phyloP scores from a whole-genome alignment of 2,113 vertebrate genomes.

The Syngnathus typhle region DNA sequence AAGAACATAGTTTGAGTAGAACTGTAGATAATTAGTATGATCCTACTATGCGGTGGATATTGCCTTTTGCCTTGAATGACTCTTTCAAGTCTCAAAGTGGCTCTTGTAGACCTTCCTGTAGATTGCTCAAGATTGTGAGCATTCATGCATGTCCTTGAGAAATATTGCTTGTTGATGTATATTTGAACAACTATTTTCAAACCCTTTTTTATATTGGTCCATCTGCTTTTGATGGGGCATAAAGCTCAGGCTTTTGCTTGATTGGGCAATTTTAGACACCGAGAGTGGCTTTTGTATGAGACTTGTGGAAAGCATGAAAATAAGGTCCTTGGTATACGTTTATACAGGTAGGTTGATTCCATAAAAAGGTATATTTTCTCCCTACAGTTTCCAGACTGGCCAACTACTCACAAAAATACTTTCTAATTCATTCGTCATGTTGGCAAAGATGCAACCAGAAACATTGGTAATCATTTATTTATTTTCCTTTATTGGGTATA shows the following conservation, averaged over 20 bases:
- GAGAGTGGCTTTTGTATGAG: no score
- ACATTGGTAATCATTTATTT: neutral
- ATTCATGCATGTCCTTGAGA: slow-evolving; percentile 5
- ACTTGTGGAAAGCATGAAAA: no score
- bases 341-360: no score
- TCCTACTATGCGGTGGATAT: neutral
- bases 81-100: neutral
- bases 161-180: neutral
- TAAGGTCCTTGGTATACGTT: no score
- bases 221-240: no score
- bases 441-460: neutral
- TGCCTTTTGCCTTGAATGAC: neutral
- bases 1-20: neutral
- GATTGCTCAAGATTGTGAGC: neutral
- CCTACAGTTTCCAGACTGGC: neutral
- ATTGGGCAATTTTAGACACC: no score
- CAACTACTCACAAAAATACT: neutral
- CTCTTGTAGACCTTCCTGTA: neutral
- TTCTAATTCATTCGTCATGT: neutral
- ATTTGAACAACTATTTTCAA: neutral
- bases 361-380: neutral
- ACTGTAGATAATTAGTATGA: neutral
- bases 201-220: neutral
- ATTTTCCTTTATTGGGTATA: neutral
- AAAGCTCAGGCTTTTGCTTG: no score